Evolutionary conservation across 37 sponge, comb jelly and placozoan genomes (phyloP), one percentile per base, ranked within the genome.

Genomic region (Spongilla lacustris): DNA sequence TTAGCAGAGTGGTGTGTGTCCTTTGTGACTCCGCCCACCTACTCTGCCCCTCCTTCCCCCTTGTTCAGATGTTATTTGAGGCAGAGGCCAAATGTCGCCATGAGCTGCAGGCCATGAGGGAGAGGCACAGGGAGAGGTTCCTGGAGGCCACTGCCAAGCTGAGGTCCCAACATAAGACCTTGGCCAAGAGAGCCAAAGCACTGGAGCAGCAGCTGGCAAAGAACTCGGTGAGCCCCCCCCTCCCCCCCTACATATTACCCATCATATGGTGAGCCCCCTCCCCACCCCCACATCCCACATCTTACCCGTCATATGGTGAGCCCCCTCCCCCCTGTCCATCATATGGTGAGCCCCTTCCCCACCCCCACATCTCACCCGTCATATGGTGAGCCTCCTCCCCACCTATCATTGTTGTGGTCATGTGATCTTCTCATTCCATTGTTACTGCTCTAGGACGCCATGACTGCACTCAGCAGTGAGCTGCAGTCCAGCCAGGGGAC

Each of bases 91-190:
- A 82, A 0, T 67, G 71, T 17, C 36, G 73, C 33, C 72, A 69
- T 28, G 89, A 88, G 72, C 78, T 91, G 46, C 71, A 69, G 21
- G 82, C 81, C 68, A 91, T 91, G 91, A 48, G 91, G 26, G 76
- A 82, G 11, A 66, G 91, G 36, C 91, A 91, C 58, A 66, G 69
- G 27, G 41, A 58, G 67, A 84, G 83, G 77, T 91, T 91, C 72
- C 8, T 28, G 17, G 91, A 86, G 28, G 86, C 91, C 27, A 91
- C 91, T 33, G 87, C 75, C 2, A 86, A 76, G 22, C 81, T 91
- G 32, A 81, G 85, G 36, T 70, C n/a, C 31, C 81, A 91, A 36
- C 71, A 82, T 73, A 91, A 86, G 79, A 32, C 49, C 19, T 66
- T 91, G 23, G 76, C 73, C 24, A 91, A 86, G 58, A 80, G 85